Base-by-base conservation (phyloP, 2,888 invertebrate genomes). In the Drosophila anomelani region DNA sequence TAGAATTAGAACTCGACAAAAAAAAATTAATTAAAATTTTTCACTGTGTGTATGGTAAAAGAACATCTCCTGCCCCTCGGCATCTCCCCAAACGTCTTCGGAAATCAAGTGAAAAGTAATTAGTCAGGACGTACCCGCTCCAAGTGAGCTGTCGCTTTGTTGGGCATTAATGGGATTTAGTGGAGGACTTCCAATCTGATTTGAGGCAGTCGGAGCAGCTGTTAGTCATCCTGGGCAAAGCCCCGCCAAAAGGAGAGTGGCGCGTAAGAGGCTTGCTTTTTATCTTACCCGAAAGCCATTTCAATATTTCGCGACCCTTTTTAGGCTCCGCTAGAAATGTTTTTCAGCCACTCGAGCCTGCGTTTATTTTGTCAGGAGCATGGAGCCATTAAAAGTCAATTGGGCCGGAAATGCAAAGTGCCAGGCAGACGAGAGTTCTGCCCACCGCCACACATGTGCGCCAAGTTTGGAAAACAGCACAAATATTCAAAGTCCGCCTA, bases 321-420 rank as follows among this genome's bases (percentile, higher is more conserved):
- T 74, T 74, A 5, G 20, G 46, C 26, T 29, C 23, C 5, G 29
- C 43, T 38, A 41, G 32, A 47, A 62, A 58, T 72, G 51, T 58
- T 32, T 15, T 20, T 26, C 36, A 17, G 39, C 36, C 63, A 46
- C 63, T 75, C 62, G 61, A 72, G 72, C 44, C 49, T 46, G 58
- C 60, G 67, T 72, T 80, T 85, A 70, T 76, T 85, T 58, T 82
- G 61, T 53, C 60, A 77, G 47, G 55, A 77, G 67, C 75, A 75
- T 67, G 68, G 75, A 77, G 74, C 81, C 86, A 83, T 86, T 86
- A 83, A 86, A 83, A 76, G 81, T 83, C 86, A 88, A 88, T 84
- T 86, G 86, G 86, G 66, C 54, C 46, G 34, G 47, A 57, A 73
- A 80, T 72, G 68, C 72, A 80, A 81, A 83, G 81, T 77, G 73